Percentiles rank a stretch among this genome's conserved stretches.
Conservation (phyloP, 2,797 vertebrate species). For the Amniataba percoides region DNA sequence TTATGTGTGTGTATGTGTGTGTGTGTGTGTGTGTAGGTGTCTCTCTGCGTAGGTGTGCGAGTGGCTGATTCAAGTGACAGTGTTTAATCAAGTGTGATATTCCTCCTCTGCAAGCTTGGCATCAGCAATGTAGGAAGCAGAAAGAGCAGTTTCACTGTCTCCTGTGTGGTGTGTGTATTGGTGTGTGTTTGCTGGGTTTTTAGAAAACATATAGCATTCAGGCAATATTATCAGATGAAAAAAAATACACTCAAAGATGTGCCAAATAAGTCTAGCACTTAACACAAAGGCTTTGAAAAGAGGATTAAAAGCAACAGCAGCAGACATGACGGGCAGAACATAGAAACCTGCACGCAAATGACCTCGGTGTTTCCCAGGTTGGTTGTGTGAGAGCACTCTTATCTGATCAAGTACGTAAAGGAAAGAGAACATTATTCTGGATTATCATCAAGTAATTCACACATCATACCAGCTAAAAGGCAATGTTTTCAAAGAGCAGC, state of each 20-base stretch:
- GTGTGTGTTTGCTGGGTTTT: slow-evolving; percentile 16
- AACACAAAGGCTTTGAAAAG: slow-evolving; percentile 32
- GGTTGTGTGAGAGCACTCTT: slow-evolving; percentile 28
- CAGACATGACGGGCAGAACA: slow-evolving; percentile 12
- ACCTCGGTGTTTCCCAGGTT: slow-evolving; percentile 23
- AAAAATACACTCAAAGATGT: slow-evolving; percentile 19
- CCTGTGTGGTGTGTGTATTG: slow-evolving; percentile 20
- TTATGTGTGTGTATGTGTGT: slow-evolving; percentile 42
- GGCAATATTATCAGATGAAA: slow-evolving; percentile 52
- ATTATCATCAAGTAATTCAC: slow-evolving; percentile 33
- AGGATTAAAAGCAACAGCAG: slow-evolving; percentile 57
- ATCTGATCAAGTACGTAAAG: slow-evolving; percentile 21
- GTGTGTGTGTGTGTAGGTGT: slow-evolving; percentile 46
- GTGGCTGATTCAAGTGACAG: slow-evolving; percentile 66
- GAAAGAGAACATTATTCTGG: slow-evolving; percentile 18
- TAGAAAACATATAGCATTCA: slow-evolving; percentile 20
- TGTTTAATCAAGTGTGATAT: slow-evolving; percentile 75
- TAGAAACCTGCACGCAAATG: slow-evolving; percentile 30
- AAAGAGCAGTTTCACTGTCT: slow-evolving; percentile 60
- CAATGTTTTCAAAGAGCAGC: no score
- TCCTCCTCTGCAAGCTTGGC: slow-evolving; percentile 65
- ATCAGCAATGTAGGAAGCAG: slow-evolving; percentile 58
- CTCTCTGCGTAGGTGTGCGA: slow-evolving; percentile 69
- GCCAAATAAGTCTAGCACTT: slow-evolving; percentile 45
- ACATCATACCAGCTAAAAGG: background rate